Evolutionary conservation across 2,113 vertebrate genomes (phyloP).

Genomic region (Antennarius striatus): DNA sequence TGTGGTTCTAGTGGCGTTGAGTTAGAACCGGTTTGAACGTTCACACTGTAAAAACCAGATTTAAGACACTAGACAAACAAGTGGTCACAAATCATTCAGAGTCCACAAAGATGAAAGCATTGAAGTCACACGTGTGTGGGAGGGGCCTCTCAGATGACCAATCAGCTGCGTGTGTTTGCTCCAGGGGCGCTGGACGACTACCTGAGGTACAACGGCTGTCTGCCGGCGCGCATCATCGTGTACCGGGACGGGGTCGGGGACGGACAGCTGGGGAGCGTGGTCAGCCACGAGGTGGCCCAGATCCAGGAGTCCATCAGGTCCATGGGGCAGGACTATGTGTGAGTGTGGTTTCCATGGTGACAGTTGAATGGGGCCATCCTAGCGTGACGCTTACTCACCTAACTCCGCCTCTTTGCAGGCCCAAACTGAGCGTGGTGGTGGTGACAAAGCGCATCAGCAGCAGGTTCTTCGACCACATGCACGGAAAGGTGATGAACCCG

Average conservation of each 20-base stretch:
- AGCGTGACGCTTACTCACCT: neutral
- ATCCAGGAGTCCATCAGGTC: slow-evolving; percentile 53
- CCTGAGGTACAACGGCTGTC: slow-evolving; percentile 80
- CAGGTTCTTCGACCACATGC: slow-evolving; percentile 83
- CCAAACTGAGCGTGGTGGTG: slow-evolving; percentile 89
- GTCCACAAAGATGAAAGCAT: too few relatives aligned
- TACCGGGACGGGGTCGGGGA: too few relatives aligned
- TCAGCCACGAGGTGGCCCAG: too few relatives aligned
- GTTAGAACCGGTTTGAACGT: too few relatives aligned
- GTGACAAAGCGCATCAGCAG: slow-evolving; percentile 91
- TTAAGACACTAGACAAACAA: too few relatives aligned
- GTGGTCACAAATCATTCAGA: too few relatives aligned
- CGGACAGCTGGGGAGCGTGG: too few relatives aligned
- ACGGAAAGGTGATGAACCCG: slow-evolving; percentile 83
- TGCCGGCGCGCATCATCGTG: slow-evolving; percentile 87
- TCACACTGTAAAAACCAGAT: too few relatives aligned
- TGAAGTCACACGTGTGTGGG: too few relatives aligned
- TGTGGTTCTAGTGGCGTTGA: too few relatives aligned
- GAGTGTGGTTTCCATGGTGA: slow-evolving; percentile 43
- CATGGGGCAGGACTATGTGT: slow-evolving; percentile 86
- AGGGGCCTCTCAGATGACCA: too few relatives aligned
- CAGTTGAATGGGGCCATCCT: too few relatives aligned
- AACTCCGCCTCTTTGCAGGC: slow-evolving; percentile 69
- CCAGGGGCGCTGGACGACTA: slow-evolving; percentile 87
- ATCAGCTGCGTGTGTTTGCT: slow-evolving; percentile 10